Evolutionary conservation across 92 coral and sea anemone species (phyloP).

Genomic region (Phenganax marumi): DNA sequence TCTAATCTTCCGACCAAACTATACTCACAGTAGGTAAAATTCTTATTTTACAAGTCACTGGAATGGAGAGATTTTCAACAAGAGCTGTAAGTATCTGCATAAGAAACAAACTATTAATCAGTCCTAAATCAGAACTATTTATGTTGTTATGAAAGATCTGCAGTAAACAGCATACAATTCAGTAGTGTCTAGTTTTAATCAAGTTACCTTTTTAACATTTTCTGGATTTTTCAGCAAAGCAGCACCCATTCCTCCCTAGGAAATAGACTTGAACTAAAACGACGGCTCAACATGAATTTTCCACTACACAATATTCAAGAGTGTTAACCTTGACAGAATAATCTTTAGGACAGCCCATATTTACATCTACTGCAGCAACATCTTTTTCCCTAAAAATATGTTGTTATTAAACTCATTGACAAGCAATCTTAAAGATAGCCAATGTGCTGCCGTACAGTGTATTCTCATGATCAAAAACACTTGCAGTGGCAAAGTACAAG

Average conservation of each 20-base stretch:
- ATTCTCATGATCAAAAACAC: not conserved
- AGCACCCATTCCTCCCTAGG: constrained; percentile 98
- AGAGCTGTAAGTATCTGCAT: constrained; percentile 83
- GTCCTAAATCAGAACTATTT: not conserved
- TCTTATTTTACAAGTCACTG: constrained; percentile 95
- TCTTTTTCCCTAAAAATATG: constrained; percentile 65
- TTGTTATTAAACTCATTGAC: not conserved
- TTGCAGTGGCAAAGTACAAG: not conserved
- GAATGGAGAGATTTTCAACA: constrained; percentile 78
- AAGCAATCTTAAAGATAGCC: not conserved
- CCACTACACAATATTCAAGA: not conserved
- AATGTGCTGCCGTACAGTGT: not conserved
- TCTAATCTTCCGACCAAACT: no score
- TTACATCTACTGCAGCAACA: constrained; percentile 96
- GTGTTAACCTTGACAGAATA: constrained; percentile 81
- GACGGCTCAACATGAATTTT: not conserved
- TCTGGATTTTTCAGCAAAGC: constrained; percentile 85
- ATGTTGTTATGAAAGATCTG: not conserved
- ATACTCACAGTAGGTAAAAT: constrained; percentile 87
- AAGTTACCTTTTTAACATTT: constrained; percentile 73
- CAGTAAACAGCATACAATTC: not conserved
- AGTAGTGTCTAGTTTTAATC: not conserved
- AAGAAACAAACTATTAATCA: not conserved
- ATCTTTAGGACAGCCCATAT: constrained; percentile 99
- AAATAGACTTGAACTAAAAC: not conserved